Evolutionary conservation across 2,113 vertebrate species (phyloP).

Genomic region (Tretioscincus oriximinensis): DNA sequence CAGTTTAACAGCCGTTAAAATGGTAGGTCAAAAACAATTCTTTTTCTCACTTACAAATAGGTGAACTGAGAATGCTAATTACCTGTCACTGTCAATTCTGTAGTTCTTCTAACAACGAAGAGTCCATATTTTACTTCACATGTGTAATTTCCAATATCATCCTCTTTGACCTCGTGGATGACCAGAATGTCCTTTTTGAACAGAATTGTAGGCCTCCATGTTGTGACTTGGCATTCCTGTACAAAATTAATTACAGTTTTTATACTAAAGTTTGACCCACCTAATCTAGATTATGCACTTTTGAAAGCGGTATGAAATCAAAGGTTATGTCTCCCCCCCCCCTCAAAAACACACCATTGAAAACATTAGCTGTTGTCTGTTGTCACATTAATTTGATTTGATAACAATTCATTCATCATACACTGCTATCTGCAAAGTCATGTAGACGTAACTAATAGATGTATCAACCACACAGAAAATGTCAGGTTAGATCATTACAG

Average conservation of each 20-base stretch:
- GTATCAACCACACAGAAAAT: no score
- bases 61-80: conserved; percentile 49
- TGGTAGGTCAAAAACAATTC: background rate
- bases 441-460: background rate
- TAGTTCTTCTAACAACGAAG: conserved; percentile 95
- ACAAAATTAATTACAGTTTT: conserved; percentile 52
- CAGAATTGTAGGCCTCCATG: conserved; percentile 88
- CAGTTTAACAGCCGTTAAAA: fast-evolving
- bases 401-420: background rate
- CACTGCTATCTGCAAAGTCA: background rate
- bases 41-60: conserved; percentile 9
- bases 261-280: background rate
- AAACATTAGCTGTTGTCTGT: background rate
- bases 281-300: background rate
- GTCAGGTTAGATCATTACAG: background rate
- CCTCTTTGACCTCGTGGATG: conserved; percentile 93
- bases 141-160: conserved; percentile 98
- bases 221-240: conserved; percentile 92
- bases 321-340: background rate
- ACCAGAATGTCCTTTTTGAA: conserved; percentile 86
- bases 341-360: background rate
- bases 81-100: conserved; percentile 96
- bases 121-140: conserved; percentile 94
- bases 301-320: background rate
- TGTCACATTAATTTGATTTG: background rate